Evolutionary conservation across 2,888 invertebrate genomes (phyloP), one percentile per base, ranked within the genome.

Genomic region (Toxonevra muliebris): DNA sequence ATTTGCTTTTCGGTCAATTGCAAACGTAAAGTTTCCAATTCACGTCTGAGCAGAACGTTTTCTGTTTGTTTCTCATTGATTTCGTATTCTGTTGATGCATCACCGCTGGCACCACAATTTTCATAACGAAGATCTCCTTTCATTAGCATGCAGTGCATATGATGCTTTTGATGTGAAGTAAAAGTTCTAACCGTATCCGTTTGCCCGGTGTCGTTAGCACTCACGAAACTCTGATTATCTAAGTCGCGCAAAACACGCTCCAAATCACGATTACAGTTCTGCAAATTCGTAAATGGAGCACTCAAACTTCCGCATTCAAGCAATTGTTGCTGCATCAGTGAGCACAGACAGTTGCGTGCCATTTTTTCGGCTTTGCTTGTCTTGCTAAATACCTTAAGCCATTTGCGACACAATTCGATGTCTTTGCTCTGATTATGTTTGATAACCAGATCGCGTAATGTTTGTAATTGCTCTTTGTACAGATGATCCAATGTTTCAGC

Each of bases 301-400:
- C 70, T 42, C 10, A 82, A 30, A 0, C 55, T 61, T 41, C 70
- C 66, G 4, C 53, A 42, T 15, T 80, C 75, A 58, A 69, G 64
- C 17, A 74, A 62, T 58, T 84, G 84, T 12, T 79, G 74, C 55
- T 80, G 80, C 71, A 84, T 65, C 3, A 80, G 70, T 11, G 79
- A 61, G 12, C 83, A 76, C 67, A 85, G 70, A 19, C 73, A 79
- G 68, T 84, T 84, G 7, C 84, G 74, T 1, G 76, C 74, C 50
- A 81, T 69, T 69, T 80, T 81, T 40, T 85, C 81, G 0, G 72
- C 65, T 4, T 70, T 65, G 0, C 70, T 61, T 0, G 78, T 75
- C 1, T 71, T 62, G 45, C 78, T 76, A 50, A 85, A 80, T 17
- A 77, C 74, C 41, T 81, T 75, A 11, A 85, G 65, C 84, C 84